A percentile compares a stretch with the other conserved stretches of the same genome.
These are phyloP conservation scores for Lethenteron reissneri DNA, from an alignment of 2,113 vertebrate species.

Conservation along the genomic window DNA sequence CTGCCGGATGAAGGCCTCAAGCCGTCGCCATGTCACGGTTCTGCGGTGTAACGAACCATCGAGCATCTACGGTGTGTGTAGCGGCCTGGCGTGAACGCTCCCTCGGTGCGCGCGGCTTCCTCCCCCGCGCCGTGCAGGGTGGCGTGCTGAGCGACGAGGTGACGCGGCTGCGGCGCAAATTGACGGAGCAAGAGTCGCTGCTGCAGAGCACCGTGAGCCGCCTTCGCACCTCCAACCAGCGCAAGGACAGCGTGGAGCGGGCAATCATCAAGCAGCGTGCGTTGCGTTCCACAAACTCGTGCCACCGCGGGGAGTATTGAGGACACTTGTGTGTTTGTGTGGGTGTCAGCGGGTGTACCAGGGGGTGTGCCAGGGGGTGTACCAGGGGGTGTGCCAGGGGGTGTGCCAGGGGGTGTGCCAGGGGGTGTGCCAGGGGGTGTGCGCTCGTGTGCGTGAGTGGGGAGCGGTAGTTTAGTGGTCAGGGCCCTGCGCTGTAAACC, in stretches of 20 bases:
- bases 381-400: accelerated
- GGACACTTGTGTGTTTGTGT: not conserved
- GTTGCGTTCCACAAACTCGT: constrained; percentile 14
- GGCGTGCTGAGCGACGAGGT: constrained; percentile 32
- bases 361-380: accelerated
- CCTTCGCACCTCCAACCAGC: constrained; percentile 27
- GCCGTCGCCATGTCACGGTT: too few relatives aligned
- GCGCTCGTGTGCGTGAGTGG: not conserved
- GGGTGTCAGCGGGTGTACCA: not conserved
- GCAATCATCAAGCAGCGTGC: constrained; percentile 57
- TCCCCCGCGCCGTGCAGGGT: constrained; percentile 19
- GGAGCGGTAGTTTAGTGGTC: constrained; percentile 6
- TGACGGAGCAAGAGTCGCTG: constrained; percentile 31
- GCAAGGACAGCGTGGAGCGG: constrained; percentile 58
- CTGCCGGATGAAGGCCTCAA: too few relatives aligned
- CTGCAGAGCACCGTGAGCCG: constrained; percentile 28
- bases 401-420: accelerated
- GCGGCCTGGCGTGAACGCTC: too few relatives aligned
- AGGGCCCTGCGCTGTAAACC: constrained; percentile 13
- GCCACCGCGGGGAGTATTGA: accelerated
- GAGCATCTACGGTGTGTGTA: too few relatives aligned
- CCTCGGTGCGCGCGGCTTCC: too few relatives aligned
- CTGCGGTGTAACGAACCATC: too few relatives aligned
- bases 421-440: not conserved
- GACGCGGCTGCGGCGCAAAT: constrained; percentile 22